Conservation (phyloP, 2,113 vertebrate genomes). For the Odobenus rosmarus region DNA sequence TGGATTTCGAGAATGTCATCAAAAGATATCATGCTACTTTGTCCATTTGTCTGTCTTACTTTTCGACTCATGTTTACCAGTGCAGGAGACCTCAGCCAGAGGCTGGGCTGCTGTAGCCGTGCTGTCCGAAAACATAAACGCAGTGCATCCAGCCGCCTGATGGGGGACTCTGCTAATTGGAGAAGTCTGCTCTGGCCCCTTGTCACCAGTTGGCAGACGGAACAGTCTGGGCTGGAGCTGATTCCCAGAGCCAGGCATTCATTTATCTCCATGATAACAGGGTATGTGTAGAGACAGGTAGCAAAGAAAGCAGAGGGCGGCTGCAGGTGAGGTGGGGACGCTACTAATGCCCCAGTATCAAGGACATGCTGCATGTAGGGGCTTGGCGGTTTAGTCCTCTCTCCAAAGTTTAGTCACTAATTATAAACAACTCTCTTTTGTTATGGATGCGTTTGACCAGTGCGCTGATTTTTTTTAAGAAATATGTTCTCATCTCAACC, state of each 20-base stretch:
- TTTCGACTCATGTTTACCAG: neutral
- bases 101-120: conserved; percentile 15
- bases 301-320: conserved; percentile 74
- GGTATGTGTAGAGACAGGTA: conserved; percentile 66
- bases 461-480: conserved; percentile 41
- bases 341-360: conserved; percentile 12
- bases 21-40: neutral
- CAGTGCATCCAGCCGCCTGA: conserved; percentile 73
- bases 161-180: conserved; percentile 83
- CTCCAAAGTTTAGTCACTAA: conserved; percentile 81
- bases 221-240: conserved; percentile 77
- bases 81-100: neutral
- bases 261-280: conserved; percentile 70
- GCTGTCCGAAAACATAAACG: conserved; percentile 45
- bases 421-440: conserved; percentile 80
- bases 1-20: neutral
- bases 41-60: conserved; percentile 1
- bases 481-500: conserved; percentile 78
- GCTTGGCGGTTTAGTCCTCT: conserved; percentile 34
- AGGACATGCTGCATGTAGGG: conserved; percentile 62
- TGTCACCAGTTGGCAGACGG: conserved; percentile 83
- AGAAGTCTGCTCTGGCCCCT: conserved; percentile 80
- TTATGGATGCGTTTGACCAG: conserved; percentile 79
- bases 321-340: conserved; percentile 31
- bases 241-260: conserved; percentile 75